Evolutionary conservation across 2,113 vertebrate species (phyloP).

Genomic region (Astur gentilis): DNA sequence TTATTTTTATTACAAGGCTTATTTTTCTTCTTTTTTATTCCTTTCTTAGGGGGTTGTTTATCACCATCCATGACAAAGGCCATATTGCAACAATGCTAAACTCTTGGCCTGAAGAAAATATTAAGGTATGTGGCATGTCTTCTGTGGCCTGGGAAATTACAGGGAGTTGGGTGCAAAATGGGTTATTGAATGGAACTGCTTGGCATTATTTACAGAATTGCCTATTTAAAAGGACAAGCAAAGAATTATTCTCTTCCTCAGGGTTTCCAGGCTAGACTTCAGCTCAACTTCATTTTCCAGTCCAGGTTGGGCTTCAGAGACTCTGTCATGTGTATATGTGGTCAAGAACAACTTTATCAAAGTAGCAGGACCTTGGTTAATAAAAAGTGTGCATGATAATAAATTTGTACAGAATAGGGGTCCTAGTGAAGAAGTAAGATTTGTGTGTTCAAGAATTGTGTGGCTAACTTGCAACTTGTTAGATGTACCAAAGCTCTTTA

Average conservation of each 20-base stretch:
- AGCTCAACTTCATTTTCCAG: background rate
- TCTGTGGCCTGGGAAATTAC: background rate
- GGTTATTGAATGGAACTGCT: background rate
- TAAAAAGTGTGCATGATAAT: background rate
- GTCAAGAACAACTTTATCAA: background rate
- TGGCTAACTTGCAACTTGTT: background rate
- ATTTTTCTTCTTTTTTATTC: background rate
- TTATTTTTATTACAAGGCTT: background rate
- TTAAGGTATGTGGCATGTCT: slow-evolving; percentile 81
- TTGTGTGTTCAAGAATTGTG: background rate
- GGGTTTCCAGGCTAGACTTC: background rate
- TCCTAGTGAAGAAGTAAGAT: background rate
- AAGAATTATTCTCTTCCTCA: background rate
- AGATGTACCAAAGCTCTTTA: background rate
- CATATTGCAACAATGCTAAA: slow-evolving; percentile 94
- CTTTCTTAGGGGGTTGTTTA: slow-evolving; percentile 84
- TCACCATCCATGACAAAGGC: slow-evolving; percentile 95
- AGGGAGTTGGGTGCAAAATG: background rate
- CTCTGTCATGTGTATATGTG: background rate
- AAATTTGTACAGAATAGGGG: background rate
- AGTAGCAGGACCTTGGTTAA: background rate
- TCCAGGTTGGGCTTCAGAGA: background rate
- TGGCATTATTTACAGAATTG: background rate
- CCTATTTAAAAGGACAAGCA: background rate
- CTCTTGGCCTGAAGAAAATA: slow-evolving; percentile 94